Conservation (phyloP, 2,113 vertebrate species). For the Noturus placidus region DNA sequence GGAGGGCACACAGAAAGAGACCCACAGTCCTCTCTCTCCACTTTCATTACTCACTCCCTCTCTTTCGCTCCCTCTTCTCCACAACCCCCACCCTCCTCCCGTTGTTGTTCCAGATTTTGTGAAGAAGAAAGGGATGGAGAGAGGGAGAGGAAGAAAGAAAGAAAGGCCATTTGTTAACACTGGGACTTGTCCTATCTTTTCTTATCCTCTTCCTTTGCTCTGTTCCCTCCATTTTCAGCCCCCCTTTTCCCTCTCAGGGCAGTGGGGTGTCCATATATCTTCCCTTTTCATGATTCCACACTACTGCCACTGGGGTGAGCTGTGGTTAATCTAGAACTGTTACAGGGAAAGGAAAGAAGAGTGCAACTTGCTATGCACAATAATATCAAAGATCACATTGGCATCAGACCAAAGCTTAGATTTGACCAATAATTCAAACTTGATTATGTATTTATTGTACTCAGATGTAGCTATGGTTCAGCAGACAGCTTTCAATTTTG, state of each 20-base stretch:
- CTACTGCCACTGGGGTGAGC: conserved; percentile 54
- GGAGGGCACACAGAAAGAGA: conserved; percentile 69
- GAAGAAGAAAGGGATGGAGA: conserved; percentile 51
- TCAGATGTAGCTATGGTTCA: background rate
- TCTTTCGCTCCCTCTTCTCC: conserved; percentile 35
- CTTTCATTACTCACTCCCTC: conserved; percentile 69
- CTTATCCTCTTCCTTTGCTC: conserved; percentile 36
- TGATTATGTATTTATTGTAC: background rate
- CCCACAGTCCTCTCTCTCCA: conserved; percentile 72
- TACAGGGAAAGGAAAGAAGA: conserved; percentile 10
- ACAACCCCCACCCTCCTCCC: conserved; percentile 54
- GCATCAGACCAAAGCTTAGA: background rate
- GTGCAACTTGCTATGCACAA: background rate
- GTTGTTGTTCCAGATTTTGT: conserved; percentile 60
- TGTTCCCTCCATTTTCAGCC: conserved; percentile 28
- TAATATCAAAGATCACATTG: background rate
- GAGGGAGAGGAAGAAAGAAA: conserved; percentile 45
- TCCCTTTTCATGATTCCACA: conserved; percentile 36
- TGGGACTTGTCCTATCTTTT: conserved; percentile 51
- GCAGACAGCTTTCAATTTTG: background rate
- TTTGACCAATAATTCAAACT: background rate
- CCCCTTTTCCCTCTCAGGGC: background rate
- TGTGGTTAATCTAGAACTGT: conserved; percentile 27
- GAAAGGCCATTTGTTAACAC: conserved; percentile 62
- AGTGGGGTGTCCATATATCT: conserved; percentile 37